phyloP scores from a whole-genome alignment of 2,888 invertebrate species.

The Lumbricus terrestris region DNA sequence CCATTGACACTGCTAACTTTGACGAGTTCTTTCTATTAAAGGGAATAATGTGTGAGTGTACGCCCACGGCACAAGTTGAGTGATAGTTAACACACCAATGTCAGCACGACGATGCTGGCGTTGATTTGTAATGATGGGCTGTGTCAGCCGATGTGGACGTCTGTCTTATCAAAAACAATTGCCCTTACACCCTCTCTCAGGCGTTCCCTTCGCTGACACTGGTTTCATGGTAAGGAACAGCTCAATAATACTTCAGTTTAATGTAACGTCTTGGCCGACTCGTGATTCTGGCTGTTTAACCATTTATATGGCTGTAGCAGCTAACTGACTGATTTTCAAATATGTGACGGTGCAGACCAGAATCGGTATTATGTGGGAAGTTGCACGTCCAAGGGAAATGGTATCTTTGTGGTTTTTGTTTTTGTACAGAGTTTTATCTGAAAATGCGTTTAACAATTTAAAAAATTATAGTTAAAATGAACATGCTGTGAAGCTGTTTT shows the following conservation, averaged over 20 bases:
- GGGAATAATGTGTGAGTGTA: background rate
- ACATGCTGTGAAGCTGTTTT: too few species aligned
- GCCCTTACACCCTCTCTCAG: conserved; percentile 8
- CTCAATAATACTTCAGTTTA: background rate
- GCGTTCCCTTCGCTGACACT: conserved; percentile 17
- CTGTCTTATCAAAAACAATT: background rate
- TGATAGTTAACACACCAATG: background rate
- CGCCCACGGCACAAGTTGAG: conserved; percentile 6
- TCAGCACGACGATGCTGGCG: conserved; percentile 9
- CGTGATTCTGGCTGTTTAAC: background rate
- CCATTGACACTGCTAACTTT: background rate
- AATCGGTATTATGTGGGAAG: too few species aligned
- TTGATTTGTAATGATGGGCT: background rate
- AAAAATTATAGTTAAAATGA: too few species aligned
- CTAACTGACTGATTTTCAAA: background rate
- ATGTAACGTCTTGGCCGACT: background rate
- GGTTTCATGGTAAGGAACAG: background rate
- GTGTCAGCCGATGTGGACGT: conserved; percentile 19
- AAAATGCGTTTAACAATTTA: too few species aligned
- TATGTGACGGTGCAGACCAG: too few species aligned
- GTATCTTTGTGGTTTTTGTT: too few species aligned
- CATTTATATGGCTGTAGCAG: background rate
- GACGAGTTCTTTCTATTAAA: conserved; percentile 12
- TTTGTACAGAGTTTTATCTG: too few species aligned
- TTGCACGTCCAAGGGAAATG: too few species aligned